These are phyloP conservation scores for Batillaria attramentaria DNA, from an alignment of 1,140 invertebrate species.

Conservation along the genomic window DNA sequence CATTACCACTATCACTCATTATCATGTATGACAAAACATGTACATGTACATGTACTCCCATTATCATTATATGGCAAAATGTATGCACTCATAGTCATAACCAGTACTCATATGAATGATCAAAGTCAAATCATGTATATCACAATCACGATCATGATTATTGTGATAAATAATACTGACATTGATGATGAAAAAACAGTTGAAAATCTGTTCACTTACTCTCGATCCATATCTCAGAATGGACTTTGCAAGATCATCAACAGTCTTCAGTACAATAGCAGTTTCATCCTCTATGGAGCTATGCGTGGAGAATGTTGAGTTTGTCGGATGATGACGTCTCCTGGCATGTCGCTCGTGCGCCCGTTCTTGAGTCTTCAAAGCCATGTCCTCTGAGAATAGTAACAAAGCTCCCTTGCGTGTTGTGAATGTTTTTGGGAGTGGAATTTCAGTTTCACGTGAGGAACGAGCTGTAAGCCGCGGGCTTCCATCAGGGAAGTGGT, in stretches of 20 bases:
- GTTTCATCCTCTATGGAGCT: conserved; percentile 7
- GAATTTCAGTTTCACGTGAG: conserved; percentile 44
- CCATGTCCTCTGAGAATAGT: conserved; percentile 70
- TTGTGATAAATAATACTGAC: no score
- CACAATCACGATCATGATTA: no score
- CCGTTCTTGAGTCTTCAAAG: conserved; percentile 41
- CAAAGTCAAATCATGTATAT: no score
- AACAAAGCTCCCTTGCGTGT: conserved; percentile 70
- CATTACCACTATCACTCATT: no score
- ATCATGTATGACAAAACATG: no score
- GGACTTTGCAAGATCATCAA: conserved; percentile 69
- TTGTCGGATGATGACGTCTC: neutral
- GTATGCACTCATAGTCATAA: no score
- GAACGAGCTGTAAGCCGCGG: conserved; percentile 38
- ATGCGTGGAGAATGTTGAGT: neutral
- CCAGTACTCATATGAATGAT: no score
- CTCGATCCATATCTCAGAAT: conserved; percentile 70
- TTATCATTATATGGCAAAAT: no score
- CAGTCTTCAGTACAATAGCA: conserved; percentile 52
- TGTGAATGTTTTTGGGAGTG: conserved; percentile 70
- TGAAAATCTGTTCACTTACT: no score
- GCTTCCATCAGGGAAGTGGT: conserved; percentile 41
- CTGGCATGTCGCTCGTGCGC: neutral
- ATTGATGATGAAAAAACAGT: no score
- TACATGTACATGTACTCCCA: no score